Evolutionary conservation across 2,797 vertebrate species (phyloP).

Genomic region (Centroberyx gerrardi): DNA sequence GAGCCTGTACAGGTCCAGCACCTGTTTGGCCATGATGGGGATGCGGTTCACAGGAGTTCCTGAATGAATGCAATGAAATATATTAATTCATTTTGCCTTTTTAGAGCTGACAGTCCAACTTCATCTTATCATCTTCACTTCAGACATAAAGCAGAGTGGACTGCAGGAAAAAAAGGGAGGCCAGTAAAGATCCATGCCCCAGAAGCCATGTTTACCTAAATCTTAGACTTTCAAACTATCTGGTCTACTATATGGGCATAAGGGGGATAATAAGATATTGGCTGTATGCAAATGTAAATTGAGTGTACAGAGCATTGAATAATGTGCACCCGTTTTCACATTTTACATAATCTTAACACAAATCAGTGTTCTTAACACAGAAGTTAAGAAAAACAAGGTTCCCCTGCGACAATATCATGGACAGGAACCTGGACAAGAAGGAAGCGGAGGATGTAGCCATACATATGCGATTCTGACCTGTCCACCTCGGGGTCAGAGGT

Average conservation of each 20-base stretch:
- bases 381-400: neutral
- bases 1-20: conserved; percentile 95
- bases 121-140: too few relatives aligned
- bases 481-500: conserved; percentile 23
- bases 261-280: neutral
- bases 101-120: too few relatives aligned
- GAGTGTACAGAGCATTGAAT: too few relatives aligned
- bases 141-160: too few relatives aligned
- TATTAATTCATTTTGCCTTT: neutral
- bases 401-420: neutral
- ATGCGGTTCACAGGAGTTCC: conserved; percentile 98
- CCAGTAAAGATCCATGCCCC: too few relatives aligned
- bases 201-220: too few relatives aligned
- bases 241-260: too few relatives aligned
- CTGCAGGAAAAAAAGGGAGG: too few relatives aligned
- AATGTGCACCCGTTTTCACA: neutral
- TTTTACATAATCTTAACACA: neutral
- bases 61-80: conserved; percentile 56
- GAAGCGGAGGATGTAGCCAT: neutral
- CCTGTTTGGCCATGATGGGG: conserved; percentile 98
- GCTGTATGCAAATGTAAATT: neutral
- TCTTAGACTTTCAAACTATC: too few relatives aligned
- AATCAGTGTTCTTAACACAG: neutral
- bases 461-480: neutral
- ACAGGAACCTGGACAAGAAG: neutral